Percentiles rank a stretch among this genome's conserved stretches.
Conservation (phyloP, 2,113 vertebrate genomes). For the Caloenas nicobarica region DNA sequence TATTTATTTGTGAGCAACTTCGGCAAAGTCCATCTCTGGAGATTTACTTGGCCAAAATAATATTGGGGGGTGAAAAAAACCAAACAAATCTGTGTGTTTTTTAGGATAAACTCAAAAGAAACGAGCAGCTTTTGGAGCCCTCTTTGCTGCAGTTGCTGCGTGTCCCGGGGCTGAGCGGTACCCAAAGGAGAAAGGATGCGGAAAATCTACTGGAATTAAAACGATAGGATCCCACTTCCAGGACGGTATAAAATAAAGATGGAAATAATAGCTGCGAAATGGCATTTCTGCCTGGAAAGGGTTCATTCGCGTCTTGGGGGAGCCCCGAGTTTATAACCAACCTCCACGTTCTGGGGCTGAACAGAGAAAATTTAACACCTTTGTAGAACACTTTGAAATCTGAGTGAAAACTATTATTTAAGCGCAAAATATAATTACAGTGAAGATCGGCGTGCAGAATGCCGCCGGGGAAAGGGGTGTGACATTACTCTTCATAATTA, state of each 20-base stretch:
- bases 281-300: background rate
- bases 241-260: rapidly evolving
- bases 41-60: too few species aligned
- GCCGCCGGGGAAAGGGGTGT: background rate
- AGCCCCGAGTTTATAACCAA: background rate
- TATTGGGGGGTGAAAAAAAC: too few species aligned
- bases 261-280: background rate
- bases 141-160: background rate
- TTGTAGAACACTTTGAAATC: background rate
- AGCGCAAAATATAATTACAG: background rate
- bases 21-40: too few species aligned
- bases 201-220: rapidly evolving
- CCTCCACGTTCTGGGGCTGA: background rate
- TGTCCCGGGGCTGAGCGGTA: background rate
- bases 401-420: background rate
- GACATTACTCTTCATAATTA: constrained; percentile 16
- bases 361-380: background rate
- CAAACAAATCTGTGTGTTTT: background rate
- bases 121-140: background rate
- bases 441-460: background rate
- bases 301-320: rapidly evolving
- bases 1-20: too few species aligned
- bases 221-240: background rate
- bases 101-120: background rate
- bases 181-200: background rate